These are phyloP conservation scores for Scaptomyza graminum DNA, from an alignment of 1,140 invertebrate species.

Conservation along the genomic window DNA sequence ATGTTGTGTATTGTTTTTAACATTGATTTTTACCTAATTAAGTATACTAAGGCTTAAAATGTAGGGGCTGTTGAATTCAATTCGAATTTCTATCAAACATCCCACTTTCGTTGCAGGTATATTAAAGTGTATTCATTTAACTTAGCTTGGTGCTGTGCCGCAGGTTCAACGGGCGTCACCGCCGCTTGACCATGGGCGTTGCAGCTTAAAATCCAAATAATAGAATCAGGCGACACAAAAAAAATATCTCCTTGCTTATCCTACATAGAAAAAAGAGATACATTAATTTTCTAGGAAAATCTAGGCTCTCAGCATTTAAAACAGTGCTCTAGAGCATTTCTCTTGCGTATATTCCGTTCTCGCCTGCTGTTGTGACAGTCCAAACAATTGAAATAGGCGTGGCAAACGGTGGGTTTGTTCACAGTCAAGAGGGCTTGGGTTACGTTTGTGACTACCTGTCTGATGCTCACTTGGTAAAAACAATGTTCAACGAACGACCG, in stretches of 20 bases:
- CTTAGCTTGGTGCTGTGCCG: background rate
- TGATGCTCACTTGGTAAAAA: slow-evolving; percentile 40
- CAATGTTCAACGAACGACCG: slow-evolving; percentile 37
- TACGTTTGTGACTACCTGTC: slow-evolving; percentile 3
- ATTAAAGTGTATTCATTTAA: slow-evolving; percentile 16
- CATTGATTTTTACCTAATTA: too few species aligned
- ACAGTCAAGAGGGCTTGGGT: background rate
- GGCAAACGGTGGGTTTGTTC: slow-evolving; percentile 12
- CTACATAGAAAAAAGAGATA: background rate
- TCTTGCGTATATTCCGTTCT: background rate
- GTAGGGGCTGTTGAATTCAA: too few species aligned
- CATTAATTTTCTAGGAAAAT: background rate
- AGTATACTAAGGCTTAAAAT: too few species aligned
- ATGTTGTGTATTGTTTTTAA: too few species aligned
- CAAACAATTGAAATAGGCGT: slow-evolving; percentile 49
- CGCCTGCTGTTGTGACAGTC: slow-evolving; percentile 35
- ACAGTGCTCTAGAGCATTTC: background rate
- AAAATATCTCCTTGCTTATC: slow-evolving; percentile 4
- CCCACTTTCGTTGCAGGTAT: background rate
- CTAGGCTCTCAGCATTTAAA: background rate
- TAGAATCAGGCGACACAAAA: slow-evolving; percentile 5
- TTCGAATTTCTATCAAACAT: too few species aligned
- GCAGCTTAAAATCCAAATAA: slow-evolving; percentile 8
- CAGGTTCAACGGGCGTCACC: slow-evolving; percentile 36
- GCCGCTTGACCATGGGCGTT: slow-evolving; percentile 33